Evolutionary conservation across 2,888 invertebrate species (phyloP).

Genomic region (Eilema depressum): DNA sequence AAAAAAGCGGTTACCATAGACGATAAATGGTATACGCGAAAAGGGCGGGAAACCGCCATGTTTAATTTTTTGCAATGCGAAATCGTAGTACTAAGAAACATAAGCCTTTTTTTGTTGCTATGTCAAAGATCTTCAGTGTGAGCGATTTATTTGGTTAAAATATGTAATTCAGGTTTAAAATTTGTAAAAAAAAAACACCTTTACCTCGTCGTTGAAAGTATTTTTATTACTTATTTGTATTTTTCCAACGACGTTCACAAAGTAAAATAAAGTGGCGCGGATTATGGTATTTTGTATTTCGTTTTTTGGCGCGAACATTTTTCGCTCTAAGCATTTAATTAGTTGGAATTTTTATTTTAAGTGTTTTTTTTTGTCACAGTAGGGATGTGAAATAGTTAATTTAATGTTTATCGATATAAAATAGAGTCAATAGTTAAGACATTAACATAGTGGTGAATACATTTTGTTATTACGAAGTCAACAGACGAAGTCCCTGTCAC

Average conservation of each 20-base stretch:
- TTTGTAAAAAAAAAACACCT: slow-evolving; percentile 2
- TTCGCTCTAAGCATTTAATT: slow-evolving; percentile 67
- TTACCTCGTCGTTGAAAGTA: slow-evolving; percentile 10
- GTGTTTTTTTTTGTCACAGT: slow-evolving; percentile 33
- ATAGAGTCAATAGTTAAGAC: not conserved
- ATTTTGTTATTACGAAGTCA: too few species aligned
- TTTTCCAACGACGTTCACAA: slow-evolving; percentile 24
- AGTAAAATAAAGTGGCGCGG: slow-evolving; percentile 23
- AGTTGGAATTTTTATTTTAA: slow-evolving; percentile 59
- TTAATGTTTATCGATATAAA: slow-evolving; percentile 7
- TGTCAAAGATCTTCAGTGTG: not conserved
- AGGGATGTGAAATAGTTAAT: slow-evolving; percentile 22
- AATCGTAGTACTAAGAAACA: not conserved
- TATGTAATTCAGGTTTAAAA: not conserved
- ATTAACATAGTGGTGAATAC: not conserved
- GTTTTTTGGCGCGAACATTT: slow-evolving; percentile 31
- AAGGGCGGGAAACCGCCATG: slow-evolving; percentile 51
- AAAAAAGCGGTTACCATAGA: slow-evolving; percentile 28
- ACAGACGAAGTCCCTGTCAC: too few species aligned
- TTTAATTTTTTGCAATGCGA: slow-evolving; percentile 7
- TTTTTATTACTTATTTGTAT: slow-evolving; percentile 7
- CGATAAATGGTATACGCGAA: slow-evolving; percentile 48
- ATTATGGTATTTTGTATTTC: slow-evolving; percentile 31
- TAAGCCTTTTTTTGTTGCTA: not conserved
- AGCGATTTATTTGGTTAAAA: not conserved